A percentile compares a stretch with the other conserved stretches of the same genome.
phyloP scores from a whole-genome alignment of 2,888 invertebrate species.

The Congeria kusceri region DNA sequence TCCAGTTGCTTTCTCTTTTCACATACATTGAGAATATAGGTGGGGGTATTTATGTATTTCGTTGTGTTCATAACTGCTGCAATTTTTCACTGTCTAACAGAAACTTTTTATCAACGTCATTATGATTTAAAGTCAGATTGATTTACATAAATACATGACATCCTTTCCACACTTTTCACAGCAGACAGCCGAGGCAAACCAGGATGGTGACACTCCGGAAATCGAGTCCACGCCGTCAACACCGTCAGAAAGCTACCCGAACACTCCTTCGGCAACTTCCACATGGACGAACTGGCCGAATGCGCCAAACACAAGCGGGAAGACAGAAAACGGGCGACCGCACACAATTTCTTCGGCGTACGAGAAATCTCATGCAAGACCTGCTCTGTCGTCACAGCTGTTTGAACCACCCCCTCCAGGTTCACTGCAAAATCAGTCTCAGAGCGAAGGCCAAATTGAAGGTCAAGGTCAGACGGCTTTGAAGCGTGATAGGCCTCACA shows the following conservation, averaged over 20 bases:
- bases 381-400: conserved; percentile 94
- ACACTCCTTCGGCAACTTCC: conserved; percentile 84
- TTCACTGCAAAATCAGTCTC: conserved; percentile 48
- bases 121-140: no score
- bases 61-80: no score
- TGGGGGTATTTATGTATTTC: no score
- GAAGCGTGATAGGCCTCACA: conserved; percentile 68
- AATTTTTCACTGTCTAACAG: no score
- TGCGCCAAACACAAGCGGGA: conserved; percentile 71
- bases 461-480: conserved; percentile 29
- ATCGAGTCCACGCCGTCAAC: conserved; percentile 85
- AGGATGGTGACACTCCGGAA: conserved; percentile 70
- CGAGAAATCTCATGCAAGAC: conserved; percentile 91
- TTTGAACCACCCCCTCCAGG: conserved; percentile 91
- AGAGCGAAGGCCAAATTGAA: background rate
- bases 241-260: conserved; percentile 86
- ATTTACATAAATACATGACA: no score
- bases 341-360: conserved; percentile 97
- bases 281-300: conserved; percentile 84
- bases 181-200: conserved; percentile 66
- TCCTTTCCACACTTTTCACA: background rate
- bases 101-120: no score
- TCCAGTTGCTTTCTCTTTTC: no score
- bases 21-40: no score
- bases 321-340: conserved; percentile 89